Percentiles rank a stretch among this genome's conserved stretches.
These are phyloP conservation scores for Noctuana brunneofusca DNA, from an alignment of 2,888 invertebrate species.

Conservation along the genomic window DNA sequence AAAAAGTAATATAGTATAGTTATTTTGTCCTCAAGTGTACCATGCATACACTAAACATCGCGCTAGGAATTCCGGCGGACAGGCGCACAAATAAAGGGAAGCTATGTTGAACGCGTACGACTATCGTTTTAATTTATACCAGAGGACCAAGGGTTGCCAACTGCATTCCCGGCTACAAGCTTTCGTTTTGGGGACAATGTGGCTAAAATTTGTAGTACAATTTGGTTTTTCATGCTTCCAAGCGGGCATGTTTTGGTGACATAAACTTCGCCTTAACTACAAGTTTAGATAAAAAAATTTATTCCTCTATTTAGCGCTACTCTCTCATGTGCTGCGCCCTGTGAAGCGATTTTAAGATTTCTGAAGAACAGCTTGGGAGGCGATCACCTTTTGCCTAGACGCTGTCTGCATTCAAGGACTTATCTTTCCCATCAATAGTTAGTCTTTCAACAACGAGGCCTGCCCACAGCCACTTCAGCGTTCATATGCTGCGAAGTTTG, in stretches of 20 bases:
- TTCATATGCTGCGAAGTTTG: no score
- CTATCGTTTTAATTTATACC: constrained; percentile 32
- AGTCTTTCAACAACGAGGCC: no score
- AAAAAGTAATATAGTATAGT: not conserved
- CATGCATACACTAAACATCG: constrained; percentile 14
- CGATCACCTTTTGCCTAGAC: no score
- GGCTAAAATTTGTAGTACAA: not conserved
- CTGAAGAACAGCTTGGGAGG: no score
- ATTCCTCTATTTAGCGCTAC: no score
- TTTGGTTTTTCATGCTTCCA: not conserved
- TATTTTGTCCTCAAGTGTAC: constrained; percentile 16
- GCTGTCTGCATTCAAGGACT: no score
- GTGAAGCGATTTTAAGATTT: no score
- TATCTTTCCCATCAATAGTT: no score
- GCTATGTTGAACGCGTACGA: constrained; percentile 26
- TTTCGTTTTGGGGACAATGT: not conserved
- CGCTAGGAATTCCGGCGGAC: constrained; percentile 28
- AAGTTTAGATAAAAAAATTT: no score
- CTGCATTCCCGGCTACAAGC: not conserved
- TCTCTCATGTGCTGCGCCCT: no score
- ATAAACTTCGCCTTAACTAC: no score
- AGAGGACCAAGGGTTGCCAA: constrained; percentile 23
- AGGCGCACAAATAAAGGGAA: constrained; percentile 33
- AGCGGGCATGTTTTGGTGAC: not conserved
- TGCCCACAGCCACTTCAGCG: no score